Evolutionary conservation across 2,888 invertebrate genomes (phyloP), one percentile per base, ranked within the genome.

Genomic region (Callyntrura guangdongensis): DNA sequence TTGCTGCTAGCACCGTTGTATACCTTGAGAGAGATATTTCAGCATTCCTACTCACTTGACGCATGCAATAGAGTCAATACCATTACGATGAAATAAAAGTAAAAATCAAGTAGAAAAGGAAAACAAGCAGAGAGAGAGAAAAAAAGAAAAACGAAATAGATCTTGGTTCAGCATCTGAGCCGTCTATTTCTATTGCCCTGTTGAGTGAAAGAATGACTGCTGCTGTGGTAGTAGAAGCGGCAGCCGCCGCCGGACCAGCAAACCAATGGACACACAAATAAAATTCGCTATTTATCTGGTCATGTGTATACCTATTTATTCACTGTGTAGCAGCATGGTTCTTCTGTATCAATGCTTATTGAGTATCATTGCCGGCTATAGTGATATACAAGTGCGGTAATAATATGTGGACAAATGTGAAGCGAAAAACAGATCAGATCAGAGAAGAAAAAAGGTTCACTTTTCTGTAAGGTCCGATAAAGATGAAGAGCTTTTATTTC

Each of bases 141-240:
- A 56, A 85, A 67, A 47, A 53, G 22, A 17, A 20, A 56, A 85
- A 69, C 45, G 85, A 85, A 69, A 85, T 85, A 72, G 72, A 85
- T 85, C 85, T 85, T 74, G 85, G 85, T 53, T 85, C 72, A 74
- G 72, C 69, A 85, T 85, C 85, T 85, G 85, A 85, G 85, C 69
- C 25, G 85, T 85, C 85, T 85, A 56, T 56, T 27, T 85, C 56
- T 85, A 85, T 72, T 72, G 72, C 85, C 59, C n/a, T 74, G 72
- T 72, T 85, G 64, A 64, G 64, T 64, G 64, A 64, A 8, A 22
- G 64, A 64, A 25, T 64, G 20, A 25, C 22, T 17, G 17, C 59
- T 17, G n/a, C 53, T 14, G 53, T 14, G 11, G n/a, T 11, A 53
- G 53, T 2, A 53, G 17, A 59, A 59, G 17, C 20, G 12, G n/a